These are phyloP conservation scores for Microctonus hyperodae DNA, from an alignment of 2,888 invertebrate genomes.

Conservation along the genomic window DNA sequence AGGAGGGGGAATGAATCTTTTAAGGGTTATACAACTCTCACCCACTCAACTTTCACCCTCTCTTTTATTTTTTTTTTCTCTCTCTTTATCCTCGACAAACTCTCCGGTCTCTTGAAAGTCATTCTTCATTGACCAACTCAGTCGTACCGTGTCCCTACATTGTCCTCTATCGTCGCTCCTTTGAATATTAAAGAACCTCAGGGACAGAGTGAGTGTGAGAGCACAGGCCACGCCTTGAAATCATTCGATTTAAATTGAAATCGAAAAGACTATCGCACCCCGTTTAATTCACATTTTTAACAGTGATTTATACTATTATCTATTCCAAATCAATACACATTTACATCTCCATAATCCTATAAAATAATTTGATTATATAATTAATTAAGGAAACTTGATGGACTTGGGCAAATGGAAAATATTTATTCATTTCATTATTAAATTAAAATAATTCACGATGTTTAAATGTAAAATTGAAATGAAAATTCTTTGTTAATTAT, in stretches of 20 bases:
- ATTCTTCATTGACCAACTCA: conserved; percentile 42
- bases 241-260: conserved; percentile 47
- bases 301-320: conserved; percentile 20
- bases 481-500: too few relatives aligned
- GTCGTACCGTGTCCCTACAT: conserved; percentile 27
- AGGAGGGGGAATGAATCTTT: conserved; percentile 24
- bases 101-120: conserved; percentile 34
- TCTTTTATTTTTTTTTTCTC: not conserved
- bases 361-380: not conserved
- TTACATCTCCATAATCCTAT: not conserved
- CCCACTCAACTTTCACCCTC: not conserved
- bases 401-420: not conserved
- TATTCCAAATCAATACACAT: not conserved
- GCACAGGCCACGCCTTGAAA: conserved; percentile 39
- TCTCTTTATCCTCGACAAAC: conserved; percentile 4
- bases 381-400: not conserved
- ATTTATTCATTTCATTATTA: too few relatives aligned
- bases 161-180: conserved; percentile 27
- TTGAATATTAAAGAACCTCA: conserved; percentile 34
- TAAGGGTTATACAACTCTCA: not conserved
- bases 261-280: conserved; percentile 36
- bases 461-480: too few relatives aligned
- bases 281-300: conserved; percentile 19
- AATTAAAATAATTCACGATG: too few relatives aligned
- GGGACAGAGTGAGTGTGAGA: conserved; percentile 23